Conservation (phyloP, 1,140 invertebrate genomes). For the Heliothis subflexa region DNA sequence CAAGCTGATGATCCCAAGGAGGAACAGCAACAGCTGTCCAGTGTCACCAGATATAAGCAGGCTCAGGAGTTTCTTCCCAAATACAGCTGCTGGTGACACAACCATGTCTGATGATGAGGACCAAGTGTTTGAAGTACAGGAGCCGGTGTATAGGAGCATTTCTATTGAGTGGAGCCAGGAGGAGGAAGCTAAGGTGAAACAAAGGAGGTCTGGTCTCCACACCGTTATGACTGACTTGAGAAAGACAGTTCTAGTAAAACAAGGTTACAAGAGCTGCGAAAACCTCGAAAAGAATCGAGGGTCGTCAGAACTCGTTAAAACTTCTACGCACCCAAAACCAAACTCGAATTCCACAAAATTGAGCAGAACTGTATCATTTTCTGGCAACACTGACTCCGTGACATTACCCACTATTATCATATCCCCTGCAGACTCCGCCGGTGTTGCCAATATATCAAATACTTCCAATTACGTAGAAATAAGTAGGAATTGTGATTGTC, state of each 20-base stretch:
- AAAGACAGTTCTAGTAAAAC: constrained; percentile 67
- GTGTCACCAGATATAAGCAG: constrained; percentile 25
- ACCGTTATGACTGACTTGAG: constrained; percentile 62
- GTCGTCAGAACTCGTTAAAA: background rate
- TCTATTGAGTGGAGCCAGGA: constrained; percentile 54
- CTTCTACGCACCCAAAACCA: constrained; percentile 50
- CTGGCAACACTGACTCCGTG: constrained; percentile 45
- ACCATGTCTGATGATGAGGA: constrained; percentile 37
- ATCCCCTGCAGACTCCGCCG: constrained; percentile 47
- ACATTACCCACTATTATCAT: constrained; percentile 57
- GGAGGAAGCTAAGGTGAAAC: constrained; percentile 38
- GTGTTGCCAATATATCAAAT: constrained; percentile 60
- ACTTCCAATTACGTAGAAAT: constrained; percentile 71
- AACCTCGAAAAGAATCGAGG: constrained; percentile 48
- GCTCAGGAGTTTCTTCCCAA: constrained; percentile 31
- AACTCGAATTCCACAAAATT: constrained; percentile 56
- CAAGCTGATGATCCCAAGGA: constrained; percentile 3
- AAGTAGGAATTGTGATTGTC: constrained; percentile 77
- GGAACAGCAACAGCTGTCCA: constrained; percentile 16
- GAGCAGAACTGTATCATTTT: constrained; percentile 55
- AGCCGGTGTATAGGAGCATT: constrained; percentile 60
- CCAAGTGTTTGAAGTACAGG: constrained; percentile 47
- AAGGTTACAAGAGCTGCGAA: constrained; percentile 67
- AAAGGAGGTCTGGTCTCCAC: constrained; percentile 59
- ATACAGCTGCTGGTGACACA: background rate